Evolutionary conservation across 1,140 invertebrate genomes (phyloP).

Genomic region (Polypedilum vanderplanki): DNA sequence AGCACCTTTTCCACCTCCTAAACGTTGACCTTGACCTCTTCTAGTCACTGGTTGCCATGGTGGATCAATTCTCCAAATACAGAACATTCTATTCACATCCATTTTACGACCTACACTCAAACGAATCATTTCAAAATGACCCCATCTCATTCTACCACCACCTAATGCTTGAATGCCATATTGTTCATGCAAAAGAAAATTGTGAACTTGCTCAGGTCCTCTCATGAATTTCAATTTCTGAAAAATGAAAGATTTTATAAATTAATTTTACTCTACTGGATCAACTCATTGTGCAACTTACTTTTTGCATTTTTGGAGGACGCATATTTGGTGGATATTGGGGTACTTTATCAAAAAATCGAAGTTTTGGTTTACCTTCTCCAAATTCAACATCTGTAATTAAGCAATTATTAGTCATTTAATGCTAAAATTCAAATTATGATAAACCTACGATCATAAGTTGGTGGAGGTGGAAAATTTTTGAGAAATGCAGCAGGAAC

Average conservation of each 20-base stretch:
- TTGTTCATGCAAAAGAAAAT: conserved; percentile 76
- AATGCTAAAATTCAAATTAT: conserved; percentile 31
- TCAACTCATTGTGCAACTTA: not conserved
- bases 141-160: conserved; percentile 70
- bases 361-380: conserved; percentile 57
- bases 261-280: not conserved
- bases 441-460: conserved; percentile 50
- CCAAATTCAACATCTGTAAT: conserved; percentile 62
- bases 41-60: conserved; percentile 94
- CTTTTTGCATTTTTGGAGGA: conserved; percentile 75
- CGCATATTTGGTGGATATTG: conserved; percentile 55
- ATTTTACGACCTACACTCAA: conserved; percentile 62
- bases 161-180: conserved; percentile 83
- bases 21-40: conserved; percentile 80
- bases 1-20: conserved; percentile 94
- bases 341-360: conserved; percentile 63
- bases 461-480: conserved; percentile 52
- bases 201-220: conserved; percentile 82
- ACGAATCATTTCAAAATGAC: conserved; percentile 86
- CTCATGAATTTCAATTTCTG: conserved; percentile 68
- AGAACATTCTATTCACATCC: conserved; percentile 76
- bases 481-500: conserved; percentile 51
- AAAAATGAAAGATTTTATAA: not conserved
- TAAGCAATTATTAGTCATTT: conserved; percentile 20
- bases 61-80: conserved; percentile 88